Evolutionary conservation across 2,113 vertebrate genomes (phyloP).

Genomic region (Varanus komodoensis): DNA sequence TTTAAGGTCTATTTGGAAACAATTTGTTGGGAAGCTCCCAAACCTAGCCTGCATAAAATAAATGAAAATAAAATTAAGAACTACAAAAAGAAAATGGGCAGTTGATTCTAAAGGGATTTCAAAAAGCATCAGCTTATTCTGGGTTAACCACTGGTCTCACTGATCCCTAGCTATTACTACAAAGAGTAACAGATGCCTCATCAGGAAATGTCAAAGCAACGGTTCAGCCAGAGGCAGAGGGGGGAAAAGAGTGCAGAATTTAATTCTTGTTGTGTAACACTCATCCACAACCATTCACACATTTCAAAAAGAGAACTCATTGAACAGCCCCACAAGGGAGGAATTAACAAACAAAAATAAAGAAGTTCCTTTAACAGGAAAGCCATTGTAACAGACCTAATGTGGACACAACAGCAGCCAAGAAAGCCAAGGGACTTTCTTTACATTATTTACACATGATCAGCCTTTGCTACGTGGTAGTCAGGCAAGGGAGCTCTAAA

Average conservation of each 20-base stretch:
- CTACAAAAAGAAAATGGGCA: neutral
- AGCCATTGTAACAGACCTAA: constrained; percentile 3
- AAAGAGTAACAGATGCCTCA: neutral
- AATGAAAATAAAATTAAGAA: neutral
- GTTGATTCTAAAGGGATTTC: neutral
- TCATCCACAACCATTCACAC: constrained; percentile 1
- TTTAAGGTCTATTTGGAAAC: neutral
- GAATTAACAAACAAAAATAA: neutral
- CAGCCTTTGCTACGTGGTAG: neutral
- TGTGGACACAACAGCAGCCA: neutral
- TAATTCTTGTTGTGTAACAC: neutral
- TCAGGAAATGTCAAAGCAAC: neutral
- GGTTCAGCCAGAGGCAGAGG: neutral
- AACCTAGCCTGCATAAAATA: neutral
- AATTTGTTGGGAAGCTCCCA: neutral
- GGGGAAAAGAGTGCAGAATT: neutral
- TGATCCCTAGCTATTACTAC: neutral
- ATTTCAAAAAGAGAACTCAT: neutral
- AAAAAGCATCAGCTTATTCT: neutral
- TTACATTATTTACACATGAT: neutral
- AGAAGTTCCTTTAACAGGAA: constrained; percentile 22
- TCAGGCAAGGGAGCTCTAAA: neutral
- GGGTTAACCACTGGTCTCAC: too few species aligned
- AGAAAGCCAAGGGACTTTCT: neutral
- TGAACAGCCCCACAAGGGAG: neutral